Base-by-base conservation (phyloP, 2,888 invertebrate species). In the Spicauda simplicius region DNA sequence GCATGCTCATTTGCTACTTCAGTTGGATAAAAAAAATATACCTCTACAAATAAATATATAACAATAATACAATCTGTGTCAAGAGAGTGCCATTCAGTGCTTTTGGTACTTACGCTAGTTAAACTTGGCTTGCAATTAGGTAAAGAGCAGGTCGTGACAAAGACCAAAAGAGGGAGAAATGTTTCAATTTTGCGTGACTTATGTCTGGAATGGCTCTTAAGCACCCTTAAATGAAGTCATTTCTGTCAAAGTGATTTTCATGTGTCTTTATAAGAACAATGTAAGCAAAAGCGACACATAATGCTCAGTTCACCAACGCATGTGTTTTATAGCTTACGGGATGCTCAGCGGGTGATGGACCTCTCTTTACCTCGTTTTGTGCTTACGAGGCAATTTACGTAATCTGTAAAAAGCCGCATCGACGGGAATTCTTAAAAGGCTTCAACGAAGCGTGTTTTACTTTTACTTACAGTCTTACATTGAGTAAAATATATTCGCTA, bases 321-420 rank as follows among this genome's bases (percentile, higher is more conserved):
- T 69, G 71, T 71, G 62, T 69, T 71, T 71, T 68, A 71, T 64
- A 60, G 57, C n/a, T 55, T 25, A 33, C 55, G 53, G 62, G 64
- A 69, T 70, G 48, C 52, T 60, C 54, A 57, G 48, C 50, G 54
- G 37, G 69, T 68, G 66, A 66, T 65, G 70, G 66, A 65, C 61
- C 56, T 52, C 64, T 63, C 45, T 70, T 61, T 57, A 58, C 61
- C 59, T 69, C 70, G 59, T 70, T 71, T 71, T 65, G 64, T 66
- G 63, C 69, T 72, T 64, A 74, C 69, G 71, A 72, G 67, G 70
- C 70, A 72, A 72, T 74, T 74, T 73, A 63, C 64, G 69, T 74
- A 72, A 73, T 71, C 73, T 74, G 69, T 66, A 71, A 72, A 71
- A 72, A 68, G 64, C 69, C 65, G 53, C 68, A 71, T 70, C 64